Evolutionary conservation across 2,888 invertebrate species (phyloP).

Genomic region (Tuberolachnus salignus): DNA sequence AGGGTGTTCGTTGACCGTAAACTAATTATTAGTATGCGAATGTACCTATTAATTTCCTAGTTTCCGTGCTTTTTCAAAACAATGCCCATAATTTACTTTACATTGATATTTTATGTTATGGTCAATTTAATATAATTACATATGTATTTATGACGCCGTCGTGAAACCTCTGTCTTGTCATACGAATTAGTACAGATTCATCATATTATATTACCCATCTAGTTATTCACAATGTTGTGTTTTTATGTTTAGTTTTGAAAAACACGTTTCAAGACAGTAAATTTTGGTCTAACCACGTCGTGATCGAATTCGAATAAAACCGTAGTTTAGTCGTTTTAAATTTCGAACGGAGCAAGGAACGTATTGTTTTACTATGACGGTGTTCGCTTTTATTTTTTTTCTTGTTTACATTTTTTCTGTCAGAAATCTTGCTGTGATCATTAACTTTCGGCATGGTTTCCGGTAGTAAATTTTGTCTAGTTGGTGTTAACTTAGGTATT

Average conservation of each 20-base stretch:
- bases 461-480: too few species aligned
- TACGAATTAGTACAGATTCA: neutral
- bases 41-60: slow-evolving; percentile 25
- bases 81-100: slow-evolving; percentile 7
- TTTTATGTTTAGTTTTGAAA: neutral
- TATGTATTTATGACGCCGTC: neutral
- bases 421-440: too few species aligned
- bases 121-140: slow-evolving; percentile 12
- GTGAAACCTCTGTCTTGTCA: neutral
- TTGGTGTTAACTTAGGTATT: too few species aligned
- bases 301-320: too few species aligned
- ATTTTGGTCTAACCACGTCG: too few species aligned
- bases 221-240: neutral
- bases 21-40: slow-evolving; percentile 9
- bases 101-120: slow-evolving; percentile 2
- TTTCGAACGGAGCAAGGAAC: too few species aligned
- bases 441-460: too few species aligned
- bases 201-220: neutral
- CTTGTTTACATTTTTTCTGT: too few species aligned
- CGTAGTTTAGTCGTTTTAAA: too few species aligned
- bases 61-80: slow-evolving; percentile 19
- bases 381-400: too few species aligned
- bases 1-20: slow-evolving; percentile 9
- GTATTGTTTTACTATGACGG: too few species aligned
- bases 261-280: too few species aligned